Base-by-base conservation (phyloP, 2,888 invertebrate species). In the Empis livida region DNA sequence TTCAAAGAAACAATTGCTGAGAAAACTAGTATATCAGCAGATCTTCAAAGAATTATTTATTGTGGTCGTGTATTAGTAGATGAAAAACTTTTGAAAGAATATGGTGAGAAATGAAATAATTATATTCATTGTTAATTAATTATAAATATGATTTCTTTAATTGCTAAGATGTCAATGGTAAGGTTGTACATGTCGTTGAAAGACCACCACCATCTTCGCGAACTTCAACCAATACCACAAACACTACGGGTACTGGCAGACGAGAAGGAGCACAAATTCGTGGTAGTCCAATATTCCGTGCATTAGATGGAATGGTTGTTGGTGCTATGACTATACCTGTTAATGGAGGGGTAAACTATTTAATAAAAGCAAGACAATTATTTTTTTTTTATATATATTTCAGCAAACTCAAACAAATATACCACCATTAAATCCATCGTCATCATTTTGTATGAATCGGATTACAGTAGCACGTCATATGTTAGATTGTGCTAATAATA, bases 61-160 rank as follows among this genome's bases (percentile, higher is more conserved):
- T 90, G 90, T 64, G 96, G 96, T n/a, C 76, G 90, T 67, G 92
- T 95, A 23, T 72, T 96, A 44, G 84, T 86, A 61, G 90, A 96
- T 73, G 89, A 87, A 13, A 85, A 84, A 56, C 83, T 79, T 61
- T 75, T 96, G 23, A 77, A 79, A 52, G 90, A 93, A 63, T 91
- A 87, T 71, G 87, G 90, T 87, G 73, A 65, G 67, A 62, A 52
- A 35, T 13, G 13, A 13, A 35, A 35, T 13, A 35, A 5, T 35
- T 35, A n/a, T 13, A n/a, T 32, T 5, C 4, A 13, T 3, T 32
- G 13, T 13, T 35, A n/a, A 35, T 13, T 8, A 35, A 35, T n/a
- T 5, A n/a, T 13, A 35, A 13, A 35, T 35, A 5, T 43, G 38
- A 38, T 43, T 30, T 4, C 14, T n/a, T 16, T 6, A 13, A 40